Evolutionary conservation across 2,797 vertebrate genomes (phyloP), one percentile per base, ranked within the genome.

Genomic region (Enteromius fasciolatus): DNA sequence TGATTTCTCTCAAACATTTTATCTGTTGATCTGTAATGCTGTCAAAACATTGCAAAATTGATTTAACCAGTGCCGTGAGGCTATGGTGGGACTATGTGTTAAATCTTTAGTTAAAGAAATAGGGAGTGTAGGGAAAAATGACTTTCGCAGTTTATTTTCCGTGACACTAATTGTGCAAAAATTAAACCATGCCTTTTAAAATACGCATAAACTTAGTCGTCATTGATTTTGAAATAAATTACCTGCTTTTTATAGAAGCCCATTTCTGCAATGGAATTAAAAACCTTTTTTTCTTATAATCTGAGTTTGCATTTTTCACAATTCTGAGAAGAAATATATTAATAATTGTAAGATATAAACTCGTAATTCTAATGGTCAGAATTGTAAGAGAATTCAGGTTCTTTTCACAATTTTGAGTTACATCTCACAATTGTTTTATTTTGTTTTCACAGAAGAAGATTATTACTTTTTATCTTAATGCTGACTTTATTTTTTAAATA

Each of bases 1-100:
- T 52, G 44, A 28, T 70, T 73, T 73, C 28, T 11, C 28, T 74
- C 36, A 54, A 54, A 74, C 54, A 1, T 54, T 72, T 50, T 48
- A 31, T 31, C 11, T 33, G 10, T 52, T 33, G 2, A 31, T n/a
- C 5, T 73, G 3, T 23, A 20, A 7, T 57, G 20, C 31, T 54
- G 20, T 54, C 31, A 74, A 36, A 54, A 57, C 12, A 63, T 64
- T 18, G 61, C 61, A 75, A 57, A 39, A 39, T 9, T 39, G 3
- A 4, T 7, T 75, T 15, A 39, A 39, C 20, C 20, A 59, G 39
- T 59, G 31, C 31, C 1, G 3, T 72, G 11, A n/a, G 18, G 20
- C 33, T 18, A 18, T 7, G 15, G 28, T 18, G 15, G 28, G 28
- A 17, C 3, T 33, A 33, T 20, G 5, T 36, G 17, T 52, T 14